These are phyloP conservation scores for Petrocephalus schoutedeni DNA, from an alignment of 2,797 vertebrate genomes.

Conservation along the genomic window DNA sequence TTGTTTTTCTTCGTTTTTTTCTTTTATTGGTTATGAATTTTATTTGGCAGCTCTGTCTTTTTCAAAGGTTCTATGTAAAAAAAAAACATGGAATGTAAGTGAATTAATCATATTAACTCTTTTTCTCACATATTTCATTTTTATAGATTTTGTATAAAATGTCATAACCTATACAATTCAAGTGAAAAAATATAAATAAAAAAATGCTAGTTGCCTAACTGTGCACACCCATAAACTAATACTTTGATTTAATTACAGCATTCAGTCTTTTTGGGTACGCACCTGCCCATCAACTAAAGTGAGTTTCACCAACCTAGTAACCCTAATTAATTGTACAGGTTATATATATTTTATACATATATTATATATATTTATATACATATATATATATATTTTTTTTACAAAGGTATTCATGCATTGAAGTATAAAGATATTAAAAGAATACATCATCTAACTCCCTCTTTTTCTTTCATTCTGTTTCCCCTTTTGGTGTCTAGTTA, in stretches of 20 bases:
- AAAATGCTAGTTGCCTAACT: too few species aligned
- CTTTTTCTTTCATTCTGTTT: background rate
- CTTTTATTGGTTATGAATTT: background rate
- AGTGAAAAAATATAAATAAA: too few species aligned
- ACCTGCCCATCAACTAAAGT: too few species aligned
- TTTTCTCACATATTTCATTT: background rate
- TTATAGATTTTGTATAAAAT: background rate
- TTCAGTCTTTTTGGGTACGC: too few species aligned
- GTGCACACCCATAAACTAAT: too few species aligned
- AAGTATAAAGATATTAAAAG: background rate
- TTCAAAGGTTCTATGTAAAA: background rate
- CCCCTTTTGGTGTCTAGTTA: background rate
- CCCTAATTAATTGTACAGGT: too few species aligned
- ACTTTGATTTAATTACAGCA: too few species aligned
- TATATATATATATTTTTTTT: background rate
- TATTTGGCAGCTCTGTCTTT: background rate
- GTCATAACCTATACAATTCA: too few species aligned
- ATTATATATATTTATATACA: too few species aligned
- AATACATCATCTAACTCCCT: background rate
- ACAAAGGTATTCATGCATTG: background rate
- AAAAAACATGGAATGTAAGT: background rate
- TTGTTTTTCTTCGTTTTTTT: conserved; percentile 55
- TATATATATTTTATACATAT: too few species aligned
- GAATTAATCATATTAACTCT: background rate
- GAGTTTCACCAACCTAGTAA: too few species aligned